Evolutionary conservation across 1,140 invertebrate genomes (phyloP).

Genomic region (Magallana gigas): DNA sequence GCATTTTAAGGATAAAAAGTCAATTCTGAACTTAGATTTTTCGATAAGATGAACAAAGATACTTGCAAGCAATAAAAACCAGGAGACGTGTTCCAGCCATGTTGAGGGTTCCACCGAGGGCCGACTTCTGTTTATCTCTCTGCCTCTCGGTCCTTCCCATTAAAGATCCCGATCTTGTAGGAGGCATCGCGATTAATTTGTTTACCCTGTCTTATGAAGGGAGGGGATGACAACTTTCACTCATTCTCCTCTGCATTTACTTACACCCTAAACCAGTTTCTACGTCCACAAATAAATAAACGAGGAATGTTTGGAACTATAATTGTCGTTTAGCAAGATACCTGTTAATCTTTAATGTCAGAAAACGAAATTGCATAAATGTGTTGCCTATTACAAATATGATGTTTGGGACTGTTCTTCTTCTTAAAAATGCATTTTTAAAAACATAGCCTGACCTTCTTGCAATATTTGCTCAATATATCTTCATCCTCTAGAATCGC

Average conservation of each 20-base stretch:
- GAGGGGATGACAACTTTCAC: conserved; percentile 32
- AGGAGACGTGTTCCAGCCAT: not conserved
- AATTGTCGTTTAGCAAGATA: not conserved
- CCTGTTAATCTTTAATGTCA: not conserved
- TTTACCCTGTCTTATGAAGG: conserved; percentile 13
- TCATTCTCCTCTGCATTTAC: not conserved
- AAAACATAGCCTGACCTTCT: too few species aligned
- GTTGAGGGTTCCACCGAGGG: not conserved
- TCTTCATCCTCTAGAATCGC: too few species aligned
- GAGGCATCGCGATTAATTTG: conserved; percentile 6
- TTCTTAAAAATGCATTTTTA: too few species aligned
- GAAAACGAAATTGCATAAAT: not conserved
- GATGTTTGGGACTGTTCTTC: not conserved
- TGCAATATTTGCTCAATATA: too few species aligned
- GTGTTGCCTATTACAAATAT: conserved; percentile 27
- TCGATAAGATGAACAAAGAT: not conserved
- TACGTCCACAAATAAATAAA: not conserved
- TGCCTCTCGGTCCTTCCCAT: not conserved
- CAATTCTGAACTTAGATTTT: too few species aligned
- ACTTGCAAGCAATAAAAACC: not conserved
- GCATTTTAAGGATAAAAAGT: too few species aligned
- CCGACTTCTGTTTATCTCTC: not conserved
- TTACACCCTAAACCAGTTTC: conserved; percentile 5
- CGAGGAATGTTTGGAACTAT: not conserved
- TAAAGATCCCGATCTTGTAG: not conserved